A percentile compares a stretch with the other conserved stretches of the same genome.
phyloP scores from a whole-genome alignment of 2,797 vertebrate species.

The Salmo trutta region DNA sequence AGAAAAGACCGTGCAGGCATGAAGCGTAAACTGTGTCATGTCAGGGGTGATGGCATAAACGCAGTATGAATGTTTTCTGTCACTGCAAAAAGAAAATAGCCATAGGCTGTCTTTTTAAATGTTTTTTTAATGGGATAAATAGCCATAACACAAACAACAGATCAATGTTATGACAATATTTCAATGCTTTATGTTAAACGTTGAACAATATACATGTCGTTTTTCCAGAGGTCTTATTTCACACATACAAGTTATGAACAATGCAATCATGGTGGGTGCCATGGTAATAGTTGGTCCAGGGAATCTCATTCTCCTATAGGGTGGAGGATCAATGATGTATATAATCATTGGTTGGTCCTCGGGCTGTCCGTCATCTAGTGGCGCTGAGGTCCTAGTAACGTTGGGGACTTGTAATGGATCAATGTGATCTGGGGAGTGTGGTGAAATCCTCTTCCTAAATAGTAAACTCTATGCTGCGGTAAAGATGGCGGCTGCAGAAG shows the following conservation, averaged over 20 bases:
- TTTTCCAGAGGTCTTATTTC: background rate
- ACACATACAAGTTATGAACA: background rate
- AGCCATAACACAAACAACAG: background rate
- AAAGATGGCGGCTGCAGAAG: conserved; percentile 96
- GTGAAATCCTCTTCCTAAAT: conserved; percentile 57
- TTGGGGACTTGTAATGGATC: conserved; percentile 24
- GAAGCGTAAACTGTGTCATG: background rate
- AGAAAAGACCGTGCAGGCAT: background rate
- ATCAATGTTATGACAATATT: background rate
- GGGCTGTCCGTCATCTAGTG: conserved; percentile 22
- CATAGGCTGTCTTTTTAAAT: background rate
- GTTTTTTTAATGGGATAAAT: background rate
- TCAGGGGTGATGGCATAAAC: no score
- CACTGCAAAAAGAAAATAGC: background rate
- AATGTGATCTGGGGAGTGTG: conserved; percentile 50
- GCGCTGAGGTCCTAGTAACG: conserved; percentile 16
- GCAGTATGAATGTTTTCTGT: background rate
- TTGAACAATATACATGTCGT: background rate
- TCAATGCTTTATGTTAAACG: background rate
- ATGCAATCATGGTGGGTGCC: no score
- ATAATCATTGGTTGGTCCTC: background rate
- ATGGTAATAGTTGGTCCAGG: background rate
- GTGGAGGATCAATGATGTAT: no score
- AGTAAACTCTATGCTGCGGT: conserved; percentile 85
- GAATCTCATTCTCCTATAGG: background rate